These are phyloP conservation scores for Macrobrachium nipponense DNA, from an alignment of 1,140 invertebrate species.

Conservation along the genomic window DNA sequence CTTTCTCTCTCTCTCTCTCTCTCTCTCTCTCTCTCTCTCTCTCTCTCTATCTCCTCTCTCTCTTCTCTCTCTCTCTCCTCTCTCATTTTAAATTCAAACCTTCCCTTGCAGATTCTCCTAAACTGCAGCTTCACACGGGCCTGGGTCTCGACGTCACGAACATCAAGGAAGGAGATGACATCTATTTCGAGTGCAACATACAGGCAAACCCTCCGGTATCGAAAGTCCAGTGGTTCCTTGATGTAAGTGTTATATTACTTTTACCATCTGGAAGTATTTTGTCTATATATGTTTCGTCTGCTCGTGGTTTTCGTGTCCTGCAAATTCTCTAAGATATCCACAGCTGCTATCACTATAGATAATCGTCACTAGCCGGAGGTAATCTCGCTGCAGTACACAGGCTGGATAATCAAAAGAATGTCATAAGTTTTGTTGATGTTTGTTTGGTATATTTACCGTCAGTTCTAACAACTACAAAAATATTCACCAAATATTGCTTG, in stretches of 20 bases:
- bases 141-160: constrained; percentile 8
- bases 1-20: neutral
- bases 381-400: too few species aligned
- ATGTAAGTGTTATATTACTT: constrained; percentile 24
- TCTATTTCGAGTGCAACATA: constrained; percentile 38
- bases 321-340: neutral
- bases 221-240: constrained; percentile 27
- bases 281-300: constrained; percentile 13
- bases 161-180: constrained; percentile 41
- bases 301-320: neutral
- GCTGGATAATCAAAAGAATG: too few species aligned
- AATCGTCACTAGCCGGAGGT: too few species aligned
- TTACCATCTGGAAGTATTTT: neutral
- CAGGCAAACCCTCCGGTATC: constrained; percentile 22
- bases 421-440: too few species aligned
- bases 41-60: neutral
- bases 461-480: too few species aligned
- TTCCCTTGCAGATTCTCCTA: constrained; percentile 14
- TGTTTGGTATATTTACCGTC: too few species aligned
- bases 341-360: too few species aligned
- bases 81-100: neutral
- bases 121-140: constrained; percentile 2
- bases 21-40: neutral
- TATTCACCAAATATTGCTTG: neutral
- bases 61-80: neutral